Evolutionary conservation across 2,888 invertebrate genomes (phyloP).

Genomic region (Hoplodrina blanda): DNA sequence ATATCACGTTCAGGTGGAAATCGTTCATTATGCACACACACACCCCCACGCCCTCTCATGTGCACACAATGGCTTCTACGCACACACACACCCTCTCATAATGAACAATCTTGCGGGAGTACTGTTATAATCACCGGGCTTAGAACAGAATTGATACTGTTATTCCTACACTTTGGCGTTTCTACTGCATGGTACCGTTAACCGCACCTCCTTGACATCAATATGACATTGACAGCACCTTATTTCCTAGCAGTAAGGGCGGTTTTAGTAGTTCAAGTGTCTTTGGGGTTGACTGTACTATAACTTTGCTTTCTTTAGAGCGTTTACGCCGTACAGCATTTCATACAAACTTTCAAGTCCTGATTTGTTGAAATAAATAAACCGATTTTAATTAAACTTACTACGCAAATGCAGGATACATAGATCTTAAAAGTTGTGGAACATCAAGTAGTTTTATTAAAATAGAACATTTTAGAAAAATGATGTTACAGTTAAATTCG

Average conservation of each 20-base stretch:
- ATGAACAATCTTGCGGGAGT: slow-evolving; percentile 30
- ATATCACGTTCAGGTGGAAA: slow-evolving; percentile 40
- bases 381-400: no score
- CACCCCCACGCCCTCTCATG: neutral
- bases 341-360: no score
- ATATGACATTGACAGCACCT: no score
- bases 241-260: neutral
- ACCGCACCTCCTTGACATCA: neutral
- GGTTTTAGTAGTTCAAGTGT: neutral
- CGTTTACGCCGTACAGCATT: no score
- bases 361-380: no score
- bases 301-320: neutral
- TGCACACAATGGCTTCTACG: neutral
- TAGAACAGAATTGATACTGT: slow-evolving; percentile 31
- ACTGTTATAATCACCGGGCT: slow-evolving; percentile 27
- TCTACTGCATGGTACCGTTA: neutral
- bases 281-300: neutral
- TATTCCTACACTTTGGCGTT: slow-evolving; percentile 7
- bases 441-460: no score
- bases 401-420: no score
- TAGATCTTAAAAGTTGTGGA: no score
- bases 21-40: slow-evolving; percentile 35
- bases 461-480: no score
- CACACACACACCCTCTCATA: slow-evolving; percentile 5
- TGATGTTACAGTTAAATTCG: no score